These are phyloP conservation scores for Drosophila colorata DNA, from an alignment of 2,888 invertebrate genomes.

Conservation along the genomic window DNA sequence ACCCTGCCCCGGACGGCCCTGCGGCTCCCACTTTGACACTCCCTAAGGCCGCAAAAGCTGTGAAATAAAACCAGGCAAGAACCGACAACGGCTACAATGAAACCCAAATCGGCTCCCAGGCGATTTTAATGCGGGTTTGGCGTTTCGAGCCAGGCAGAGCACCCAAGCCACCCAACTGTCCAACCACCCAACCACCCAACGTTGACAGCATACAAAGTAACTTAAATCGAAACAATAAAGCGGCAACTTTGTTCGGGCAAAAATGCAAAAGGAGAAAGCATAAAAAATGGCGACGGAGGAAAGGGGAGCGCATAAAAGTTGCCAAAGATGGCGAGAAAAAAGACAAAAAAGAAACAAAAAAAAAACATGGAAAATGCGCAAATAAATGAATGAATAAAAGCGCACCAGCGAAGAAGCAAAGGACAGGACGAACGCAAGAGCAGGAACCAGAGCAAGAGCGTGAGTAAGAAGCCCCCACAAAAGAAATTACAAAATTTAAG, in stretches of 20 bases:
- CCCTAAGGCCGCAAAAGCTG: constrained; percentile 62
- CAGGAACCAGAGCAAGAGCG: constrained; percentile 9
- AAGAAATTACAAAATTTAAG: constrained; percentile 55
- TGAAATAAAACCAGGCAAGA: constrained; percentile 78
- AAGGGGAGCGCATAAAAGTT: constrained; percentile 53
- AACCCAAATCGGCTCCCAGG: constrained; percentile 80
- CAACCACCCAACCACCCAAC: constrained; percentile 64
- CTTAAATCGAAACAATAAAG: constrained; percentile 84
- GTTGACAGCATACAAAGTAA: constrained; percentile 85
- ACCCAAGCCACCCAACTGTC: constrained; percentile 12
- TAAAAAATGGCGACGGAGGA: constrained; percentile 35
- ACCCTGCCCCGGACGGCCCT: not conserved
- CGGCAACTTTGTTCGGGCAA: constrained; percentile 77
- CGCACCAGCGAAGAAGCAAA: constrained; percentile 37
- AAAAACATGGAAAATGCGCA: constrained; percentile 77
- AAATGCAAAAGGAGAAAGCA: constrained; percentile 65
- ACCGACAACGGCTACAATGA: constrained; percentile 70
- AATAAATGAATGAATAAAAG: constrained; percentile 82
- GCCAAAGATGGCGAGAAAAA: constrained; percentile 53
- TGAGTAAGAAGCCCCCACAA: constrained; percentile 38
- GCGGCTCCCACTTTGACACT: constrained; percentile 34
- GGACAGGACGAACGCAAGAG: constrained; percentile 5
- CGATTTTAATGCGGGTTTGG: constrained; percentile 78
- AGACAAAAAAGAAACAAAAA: constrained; percentile 23
- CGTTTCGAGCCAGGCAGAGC: constrained; percentile 47